Base-by-base conservation (phyloP, 1,140 invertebrate genomes). In the Pseudomyrmex concolor region DNA sequence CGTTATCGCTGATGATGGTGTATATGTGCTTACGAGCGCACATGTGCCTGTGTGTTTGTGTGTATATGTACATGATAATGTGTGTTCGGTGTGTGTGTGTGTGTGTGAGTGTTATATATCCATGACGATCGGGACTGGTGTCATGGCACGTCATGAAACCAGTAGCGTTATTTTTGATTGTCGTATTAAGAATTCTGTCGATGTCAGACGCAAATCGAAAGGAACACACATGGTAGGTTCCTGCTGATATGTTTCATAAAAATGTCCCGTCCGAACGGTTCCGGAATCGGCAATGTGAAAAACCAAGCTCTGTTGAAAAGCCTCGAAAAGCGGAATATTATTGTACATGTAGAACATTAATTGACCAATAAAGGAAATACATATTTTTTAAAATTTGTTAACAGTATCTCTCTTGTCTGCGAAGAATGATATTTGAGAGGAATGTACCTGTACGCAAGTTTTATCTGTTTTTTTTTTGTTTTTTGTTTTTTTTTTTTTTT, bases 71-170 rank as follows among this genome's bases (percentile, higher is more conserved):
- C 78, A 45, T 64, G 34, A 34, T 34, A 34, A 25, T 25, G 34
- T 34, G 34, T 13, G 5, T 12, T 13, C 9, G 7, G 50, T 34
- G 43, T 55, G 54, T 59, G 51, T 25, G 34, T 82, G 72, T 73
- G 50, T 34, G 43, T 55, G 54, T 59, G 51, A 45, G 34, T 82
- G 72, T 73, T 68, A 73, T 50, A 60, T 80, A 60, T 80, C 25
- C 57, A 66, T 84, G 81, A 87, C 68, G 51, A 71, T 86, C 63
- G 63, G 68, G 43, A 68, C 19, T n/a, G 54, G 78, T 67, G 73
- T 77, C 54, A 51, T 50, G 17, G 13, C 82, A 57, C 51, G 15
- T 45, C 51, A 22, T 34, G 34, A 34, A 64, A 62, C n/a, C 64
- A 55, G 66, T 83, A 67, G 8, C 60, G n/a, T 70, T 64, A 57